Percentiles rank a stretch among this genome's conserved stretches.
These are phyloP conservation scores for Marronus borbonicus DNA, from an alignment of 2,888 invertebrate species.

Conservation along the genomic window DNA sequence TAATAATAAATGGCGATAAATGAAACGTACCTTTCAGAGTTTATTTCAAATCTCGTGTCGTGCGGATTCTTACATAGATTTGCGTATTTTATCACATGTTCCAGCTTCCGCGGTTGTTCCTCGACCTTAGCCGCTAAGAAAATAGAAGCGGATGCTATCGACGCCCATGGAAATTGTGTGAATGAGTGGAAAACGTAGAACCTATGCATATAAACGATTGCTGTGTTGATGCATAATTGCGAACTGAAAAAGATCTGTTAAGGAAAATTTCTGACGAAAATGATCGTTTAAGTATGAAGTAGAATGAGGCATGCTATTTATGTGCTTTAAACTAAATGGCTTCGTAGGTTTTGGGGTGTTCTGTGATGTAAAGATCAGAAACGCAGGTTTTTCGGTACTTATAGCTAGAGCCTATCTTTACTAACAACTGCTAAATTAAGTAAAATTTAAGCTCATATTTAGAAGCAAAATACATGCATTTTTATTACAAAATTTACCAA, in stretches of 20 bases:
- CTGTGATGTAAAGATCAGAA: background rate
- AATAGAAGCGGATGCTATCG: conserved; percentile 94
- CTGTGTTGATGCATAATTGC: conserved; percentile 98
- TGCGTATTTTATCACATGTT: conserved; percentile 96
- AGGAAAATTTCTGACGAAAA: conserved; percentile 54
- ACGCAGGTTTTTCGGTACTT: background rate
- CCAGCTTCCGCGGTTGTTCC: conserved; percentile 97
- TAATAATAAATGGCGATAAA: background rate
- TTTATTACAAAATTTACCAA: too few species aligned
- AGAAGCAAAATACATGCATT: too few species aligned
- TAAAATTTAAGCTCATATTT: too few species aligned
- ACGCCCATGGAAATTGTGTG: conserved; percentile 94
- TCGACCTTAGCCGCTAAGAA: conserved; percentile 99
- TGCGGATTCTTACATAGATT: conserved; percentile 88
- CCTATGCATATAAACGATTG: conserved; percentile 99
- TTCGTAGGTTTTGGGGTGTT: too few species aligned
- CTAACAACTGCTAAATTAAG: too few species aligned
- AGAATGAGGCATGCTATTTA: conserved; percentile 16
- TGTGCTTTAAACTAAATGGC: background rate
- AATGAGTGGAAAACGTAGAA: conserved; percentile 99
- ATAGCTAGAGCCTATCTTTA: too few species aligned
- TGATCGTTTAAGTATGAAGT: background rate
- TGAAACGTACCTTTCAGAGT: conserved; percentile 80
- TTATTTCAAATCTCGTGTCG: conserved; percentile 78
- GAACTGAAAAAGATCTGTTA: conserved; percentile 74